phyloP scores from a whole-genome alignment of 2,797 vertebrate genomes.

The Channallabes apus region DNA sequence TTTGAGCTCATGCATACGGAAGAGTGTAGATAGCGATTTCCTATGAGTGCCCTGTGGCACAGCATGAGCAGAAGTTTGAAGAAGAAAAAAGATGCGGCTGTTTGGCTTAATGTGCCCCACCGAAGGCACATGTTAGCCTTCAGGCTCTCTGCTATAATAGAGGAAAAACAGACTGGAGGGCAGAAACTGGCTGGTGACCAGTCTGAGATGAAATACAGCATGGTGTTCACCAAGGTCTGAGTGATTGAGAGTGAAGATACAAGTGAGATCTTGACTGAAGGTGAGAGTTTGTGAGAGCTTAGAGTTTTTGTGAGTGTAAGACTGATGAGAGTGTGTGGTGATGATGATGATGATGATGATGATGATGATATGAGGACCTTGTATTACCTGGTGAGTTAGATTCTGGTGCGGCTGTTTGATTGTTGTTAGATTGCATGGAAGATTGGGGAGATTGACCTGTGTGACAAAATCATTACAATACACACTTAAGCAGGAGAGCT shows the following conservation, averaged over 20 bases:
- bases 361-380: constrained; percentile 19
- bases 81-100: neutral
- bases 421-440: rapidly evolving
- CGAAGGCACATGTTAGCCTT: neutral
- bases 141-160: neutral
- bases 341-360: neutral
- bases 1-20: neutral
- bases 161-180: neutral
- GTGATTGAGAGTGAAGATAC: neutral
- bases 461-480: neutral
- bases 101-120: neutral
- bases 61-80: neutral
- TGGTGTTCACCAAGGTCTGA: neutral
- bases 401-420: rapidly evolving
- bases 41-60: neutral
- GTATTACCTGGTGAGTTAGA: constrained; percentile 14
- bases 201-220: neutral
- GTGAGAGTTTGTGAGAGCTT: neutral
- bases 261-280: neutral
- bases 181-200: neutral
- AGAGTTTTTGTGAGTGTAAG: constrained; percentile 34
- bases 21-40: neutral
- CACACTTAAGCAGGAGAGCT: neutral
- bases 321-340: neutral
- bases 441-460: rapidly evolving